phyloP scores from a whole-genome alignment of 2,888 invertebrate species.

The Eledone cirrhosa region DNA sequence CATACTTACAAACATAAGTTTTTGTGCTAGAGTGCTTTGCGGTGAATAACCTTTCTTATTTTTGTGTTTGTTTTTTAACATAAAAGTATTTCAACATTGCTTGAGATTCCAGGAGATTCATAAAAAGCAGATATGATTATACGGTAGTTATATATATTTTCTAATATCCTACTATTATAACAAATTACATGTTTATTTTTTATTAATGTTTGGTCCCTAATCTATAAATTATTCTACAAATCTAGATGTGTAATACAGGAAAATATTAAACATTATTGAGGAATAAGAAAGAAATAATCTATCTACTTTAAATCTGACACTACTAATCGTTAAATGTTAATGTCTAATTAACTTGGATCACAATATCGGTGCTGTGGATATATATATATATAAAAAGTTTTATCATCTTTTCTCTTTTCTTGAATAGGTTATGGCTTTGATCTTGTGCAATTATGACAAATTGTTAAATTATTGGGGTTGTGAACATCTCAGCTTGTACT shows the following conservation, averaged over 20 bases:
- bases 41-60: neutral
- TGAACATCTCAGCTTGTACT: neutral
- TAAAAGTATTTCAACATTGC: neutral
- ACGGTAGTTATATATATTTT: neutral
- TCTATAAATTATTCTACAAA: neutral
- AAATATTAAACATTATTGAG: no score
- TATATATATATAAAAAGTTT: no score
- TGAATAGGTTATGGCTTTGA: neutral
- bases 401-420: neutral
- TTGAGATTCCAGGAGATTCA: neutral
- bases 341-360: no score
- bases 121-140: constrained; percentile 3
- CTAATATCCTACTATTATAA: neutral
- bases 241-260: neutral
- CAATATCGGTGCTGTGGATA: neutral
- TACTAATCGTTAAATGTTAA: no score
- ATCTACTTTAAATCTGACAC: no score
- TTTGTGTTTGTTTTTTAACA: constrained; percentile 6
- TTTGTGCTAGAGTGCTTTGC: neutral
- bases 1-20: no score
- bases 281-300: no score
- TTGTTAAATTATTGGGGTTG: constrained; percentile 5
- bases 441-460: constrained; percentile 7
- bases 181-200: constrained; percentile 21
- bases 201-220: neutral